Evolutionary conservation across 2,797 vertebrate genomes (phyloP).

Genomic region (Bovichtus diacanthus): DNA sequence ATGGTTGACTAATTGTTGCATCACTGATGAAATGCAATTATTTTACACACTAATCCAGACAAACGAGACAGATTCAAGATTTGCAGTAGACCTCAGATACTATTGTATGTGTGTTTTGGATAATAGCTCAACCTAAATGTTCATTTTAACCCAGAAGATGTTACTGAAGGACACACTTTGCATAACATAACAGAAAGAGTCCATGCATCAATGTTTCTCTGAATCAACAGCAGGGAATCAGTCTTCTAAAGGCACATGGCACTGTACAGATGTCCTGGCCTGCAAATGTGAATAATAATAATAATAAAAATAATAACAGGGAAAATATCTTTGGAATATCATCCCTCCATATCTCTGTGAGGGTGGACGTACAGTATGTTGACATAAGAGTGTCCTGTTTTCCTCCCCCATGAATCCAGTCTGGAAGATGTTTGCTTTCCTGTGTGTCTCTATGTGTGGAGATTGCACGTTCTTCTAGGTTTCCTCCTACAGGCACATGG

Average conservation of each 20-base stretch:
- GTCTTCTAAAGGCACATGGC: neutral
- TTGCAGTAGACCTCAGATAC: neutral
- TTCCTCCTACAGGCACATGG: neutral
- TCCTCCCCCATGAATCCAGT: neutral
- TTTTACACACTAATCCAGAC: neutral
- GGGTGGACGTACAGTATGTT: neutral
- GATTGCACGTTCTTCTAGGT: neutral
- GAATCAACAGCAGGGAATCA: neutral
- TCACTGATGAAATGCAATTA: neutral
- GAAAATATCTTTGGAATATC: neutral
- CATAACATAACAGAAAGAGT: no score
- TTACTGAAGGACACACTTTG: no score
- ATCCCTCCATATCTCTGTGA: neutral
- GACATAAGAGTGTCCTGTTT: neutral
- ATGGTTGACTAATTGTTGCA: no score
- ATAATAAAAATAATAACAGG: neutral
- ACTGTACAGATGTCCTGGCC: neutral
- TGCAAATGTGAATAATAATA: constrained; percentile 4
- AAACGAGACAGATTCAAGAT: neutral
- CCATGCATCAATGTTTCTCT: neutral
- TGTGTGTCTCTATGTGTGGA: neutral
- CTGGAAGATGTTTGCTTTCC: neutral
- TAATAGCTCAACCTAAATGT: no score
- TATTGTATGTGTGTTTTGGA: neutral
- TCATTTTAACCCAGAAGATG: no score